These are phyloP conservation scores for Chionomys nivalis DNA, from an alignment of 2,113 vertebrate genomes.

Conservation along the genomic window DNA sequence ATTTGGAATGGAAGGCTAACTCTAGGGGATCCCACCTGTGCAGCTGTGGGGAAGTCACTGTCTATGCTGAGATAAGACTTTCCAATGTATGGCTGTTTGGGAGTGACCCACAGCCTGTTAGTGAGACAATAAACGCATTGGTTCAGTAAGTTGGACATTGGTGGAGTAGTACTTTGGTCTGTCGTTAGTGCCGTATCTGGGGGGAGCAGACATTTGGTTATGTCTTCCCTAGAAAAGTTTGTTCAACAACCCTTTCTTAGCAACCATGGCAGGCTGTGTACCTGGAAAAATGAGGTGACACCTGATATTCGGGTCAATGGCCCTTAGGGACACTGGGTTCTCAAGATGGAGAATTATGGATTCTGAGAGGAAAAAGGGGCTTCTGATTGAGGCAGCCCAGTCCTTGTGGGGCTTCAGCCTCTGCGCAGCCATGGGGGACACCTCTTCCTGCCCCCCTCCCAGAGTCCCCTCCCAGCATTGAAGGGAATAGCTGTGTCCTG, in stretches of 20 bases:
- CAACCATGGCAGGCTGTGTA: not conserved
- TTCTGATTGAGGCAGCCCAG: not conserved
- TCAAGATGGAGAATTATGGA: not conserved
- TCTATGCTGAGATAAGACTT: not conserved
- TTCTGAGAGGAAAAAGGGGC: not conserved
- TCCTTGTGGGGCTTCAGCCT: not conserved
- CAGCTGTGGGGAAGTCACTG: not conserved
- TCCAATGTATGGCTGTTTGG: not conserved
- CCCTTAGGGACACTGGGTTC: rapidly evolving
- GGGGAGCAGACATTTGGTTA: not conserved
- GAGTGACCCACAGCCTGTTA: not conserved
- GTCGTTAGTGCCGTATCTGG: not conserved
- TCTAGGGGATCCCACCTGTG: not conserved
- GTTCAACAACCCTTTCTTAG: not conserved
- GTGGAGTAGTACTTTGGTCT: not conserved
- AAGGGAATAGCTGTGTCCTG: not conserved
- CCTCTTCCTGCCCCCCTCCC: not conserved
- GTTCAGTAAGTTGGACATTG: not conserved
- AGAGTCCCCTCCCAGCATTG: not conserved
- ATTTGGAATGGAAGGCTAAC: not conserved
- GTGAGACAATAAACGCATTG: not conserved
- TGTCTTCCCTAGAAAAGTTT: not conserved
- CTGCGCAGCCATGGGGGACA: not conserved
- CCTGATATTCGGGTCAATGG: not conserved
- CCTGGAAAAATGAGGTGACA: too few species aligned